Percentiles rank a stretch among this genome's conserved stretches.
These are phyloP conservation scores for Acrobasis suavella DNA, from an alignment of 2,888 invertebrate species.

Conservation along the genomic window DNA sequence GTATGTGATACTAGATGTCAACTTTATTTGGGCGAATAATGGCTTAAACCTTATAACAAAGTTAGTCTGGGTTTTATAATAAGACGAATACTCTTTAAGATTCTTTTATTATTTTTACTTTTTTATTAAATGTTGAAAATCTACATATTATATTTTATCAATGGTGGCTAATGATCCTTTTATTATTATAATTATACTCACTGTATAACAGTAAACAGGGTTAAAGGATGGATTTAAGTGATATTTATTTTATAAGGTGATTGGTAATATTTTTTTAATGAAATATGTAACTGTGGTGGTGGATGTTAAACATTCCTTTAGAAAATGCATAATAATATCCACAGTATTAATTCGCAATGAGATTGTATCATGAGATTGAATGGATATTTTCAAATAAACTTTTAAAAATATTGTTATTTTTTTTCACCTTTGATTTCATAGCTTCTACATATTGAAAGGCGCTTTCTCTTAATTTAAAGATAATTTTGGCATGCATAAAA, in stretches of 20 bases:
- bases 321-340: background rate
- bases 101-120: no score
- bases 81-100: no score
- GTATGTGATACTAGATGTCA: no score
- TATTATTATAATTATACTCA: background rate
- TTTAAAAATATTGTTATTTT: constrained; percentile 19
- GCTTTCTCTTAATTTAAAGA: no score
- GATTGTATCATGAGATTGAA: constrained; percentile 30
- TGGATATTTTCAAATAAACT: constrained; percentile 29
- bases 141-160: background rate
- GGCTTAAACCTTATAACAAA: no score
- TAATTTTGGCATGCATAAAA: no score
- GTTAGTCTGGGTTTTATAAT: no score
- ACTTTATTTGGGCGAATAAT: no score
- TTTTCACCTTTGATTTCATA: background rate
- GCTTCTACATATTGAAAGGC: no score
- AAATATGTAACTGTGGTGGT: constrained; percentile 37
- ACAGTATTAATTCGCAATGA: constrained; percentile 25
- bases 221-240: constrained; percentile 1
- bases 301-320: constrained; percentile 42
- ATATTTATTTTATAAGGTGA: constrained; percentile 21
- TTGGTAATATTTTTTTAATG: constrained; percentile 10
- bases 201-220: constrained; percentile 1
- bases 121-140: no score
- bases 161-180: background rate